A percentile compares a stretch with the other conserved stretches of the same genome.
Conservation (phyloP, 2,888 invertebrate genomes). For the Gandaritis pyraliata region DNA sequence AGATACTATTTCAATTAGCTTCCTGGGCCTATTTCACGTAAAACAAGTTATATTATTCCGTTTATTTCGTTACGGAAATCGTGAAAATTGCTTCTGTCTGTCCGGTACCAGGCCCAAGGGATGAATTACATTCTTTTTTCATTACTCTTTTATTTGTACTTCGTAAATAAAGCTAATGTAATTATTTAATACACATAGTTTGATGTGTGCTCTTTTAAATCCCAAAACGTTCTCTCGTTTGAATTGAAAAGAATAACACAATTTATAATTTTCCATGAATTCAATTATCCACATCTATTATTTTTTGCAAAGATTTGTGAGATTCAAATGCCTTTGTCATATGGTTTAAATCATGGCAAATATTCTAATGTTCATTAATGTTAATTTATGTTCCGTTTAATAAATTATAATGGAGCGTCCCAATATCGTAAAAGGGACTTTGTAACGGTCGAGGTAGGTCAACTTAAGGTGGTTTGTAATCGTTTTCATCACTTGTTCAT, state of each 20-base stretch:
- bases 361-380: conserved; percentile 9
- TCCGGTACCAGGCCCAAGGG: conserved; percentile 3
- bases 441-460: conserved; percentile 35
- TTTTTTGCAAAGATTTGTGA: conserved; percentile 10
- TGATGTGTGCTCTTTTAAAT: too few relatives aligned
- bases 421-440: conserved; percentile 34
- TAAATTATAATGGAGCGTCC: conserved; percentile 34
- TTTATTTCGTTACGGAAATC: conserved; percentile 9
- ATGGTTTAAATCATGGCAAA: neutral
- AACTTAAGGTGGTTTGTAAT: conserved; percentile 24
- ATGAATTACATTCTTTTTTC: conserved; percentile 13
- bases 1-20: neutral
- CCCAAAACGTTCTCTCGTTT: conserved; percentile 10
- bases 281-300: conserved; percentile 1
- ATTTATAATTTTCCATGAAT: conserved; percentile 5
- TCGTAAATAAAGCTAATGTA: conserved; percentile 18
- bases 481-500: conserved; percentile 8
- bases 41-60: neutral
- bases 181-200: conserved; percentile 8
- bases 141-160: conserved; percentile 11
- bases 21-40: neutral
- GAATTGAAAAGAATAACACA: conserved; percentile 6
- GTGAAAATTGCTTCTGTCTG: conserved; percentile 6
- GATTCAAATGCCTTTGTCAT: neutral
- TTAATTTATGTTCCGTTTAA: conserved; percentile 34